Evolutionary conservation across 2,888 invertebrate genomes (phyloP), one percentile per base, ranked within the genome.

Genomic region (Sinohyriopsis cumingii): DNA sequence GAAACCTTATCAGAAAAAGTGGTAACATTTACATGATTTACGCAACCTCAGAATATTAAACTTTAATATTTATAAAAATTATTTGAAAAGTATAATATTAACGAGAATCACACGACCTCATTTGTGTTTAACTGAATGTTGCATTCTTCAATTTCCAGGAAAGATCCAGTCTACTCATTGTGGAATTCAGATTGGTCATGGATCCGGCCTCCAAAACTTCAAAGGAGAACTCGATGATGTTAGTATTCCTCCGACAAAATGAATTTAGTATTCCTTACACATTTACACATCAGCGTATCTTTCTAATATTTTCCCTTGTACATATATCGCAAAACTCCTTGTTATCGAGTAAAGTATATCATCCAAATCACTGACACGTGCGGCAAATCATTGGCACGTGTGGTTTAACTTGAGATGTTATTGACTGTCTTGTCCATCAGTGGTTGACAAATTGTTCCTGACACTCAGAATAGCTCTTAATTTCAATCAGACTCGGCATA

Each of bases 131-230:
- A 20, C 18, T 24, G 5, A 61, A 18, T 63, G 22, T 24, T 57
- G 5, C 15, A 28, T 56, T 65, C 18, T 55, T 56, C 20, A 9
- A 28, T 33, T 19, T 74, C 55, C 54, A 73, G 73, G 79, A 18
- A 75, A 72, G 19, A 72, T 80, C 7, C 55, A 72, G 55, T 64
- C 72, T 20, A 80, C 76, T 3, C 75, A 77, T 4, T 79, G 80
- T 65, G 78, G 71, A 1, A 60, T 81, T 63, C 79, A 81, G 63
- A 78, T 80, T 24, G 80, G 80, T n/a, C 68, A 75, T 59, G 78
- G 78, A 28, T 61, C 72, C 7, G 68, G 63, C 9, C 55, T 79
- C 2, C 55, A 62, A 5, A 74, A 72, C 55, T 77, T 71, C 60
- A 59, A 69, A 3, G 79, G 77, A 19, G 65, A 68, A 45, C 74